phyloP scores from a whole-genome alignment of 2,113 vertebrate species.

The Pimephales promelas region DNA sequence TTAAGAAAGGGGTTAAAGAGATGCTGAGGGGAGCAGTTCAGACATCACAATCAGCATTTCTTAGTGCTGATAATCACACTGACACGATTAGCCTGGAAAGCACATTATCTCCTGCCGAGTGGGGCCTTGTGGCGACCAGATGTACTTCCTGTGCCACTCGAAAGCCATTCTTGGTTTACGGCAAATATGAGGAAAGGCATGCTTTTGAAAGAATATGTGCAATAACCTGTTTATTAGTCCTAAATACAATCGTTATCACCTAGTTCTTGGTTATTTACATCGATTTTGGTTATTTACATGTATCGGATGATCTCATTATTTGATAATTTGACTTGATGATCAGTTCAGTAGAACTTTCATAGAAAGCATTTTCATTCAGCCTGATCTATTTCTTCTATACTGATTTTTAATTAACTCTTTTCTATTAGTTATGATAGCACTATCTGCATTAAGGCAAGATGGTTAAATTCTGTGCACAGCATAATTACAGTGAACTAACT shows the following conservation, averaged over 20 bases:
- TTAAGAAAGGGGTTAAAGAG: not conserved
- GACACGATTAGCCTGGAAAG: constrained; percentile 8
- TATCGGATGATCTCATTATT: not conserved
- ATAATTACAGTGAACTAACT: too few relatives aligned
- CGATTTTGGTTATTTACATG: not conserved
- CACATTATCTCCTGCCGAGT: not conserved
- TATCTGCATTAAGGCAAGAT: too few relatives aligned
- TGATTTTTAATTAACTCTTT: not conserved
- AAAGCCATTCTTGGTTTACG: not conserved
- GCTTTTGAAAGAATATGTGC: not conserved
- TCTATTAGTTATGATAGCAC: too few relatives aligned
- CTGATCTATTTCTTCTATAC: not conserved
- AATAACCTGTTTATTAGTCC: not conserved
- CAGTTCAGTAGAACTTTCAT: not conserved
- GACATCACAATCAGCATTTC: constrained; percentile 12
- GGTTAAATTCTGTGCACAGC: too few relatives aligned
- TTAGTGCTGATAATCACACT: constrained; percentile 5
- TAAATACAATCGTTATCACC: not conserved
- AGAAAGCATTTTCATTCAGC: not conserved
- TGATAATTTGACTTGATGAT: not conserved
- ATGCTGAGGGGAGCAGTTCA: constrained; percentile 12
- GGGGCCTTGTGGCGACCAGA: not conserved
- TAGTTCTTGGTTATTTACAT: not conserved
- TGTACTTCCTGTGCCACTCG: not conserved
- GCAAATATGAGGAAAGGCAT: not conserved